phyloP scores from a whole-genome alignment of 2,113 vertebrate species.

The Panurus biarmicus region DNA sequence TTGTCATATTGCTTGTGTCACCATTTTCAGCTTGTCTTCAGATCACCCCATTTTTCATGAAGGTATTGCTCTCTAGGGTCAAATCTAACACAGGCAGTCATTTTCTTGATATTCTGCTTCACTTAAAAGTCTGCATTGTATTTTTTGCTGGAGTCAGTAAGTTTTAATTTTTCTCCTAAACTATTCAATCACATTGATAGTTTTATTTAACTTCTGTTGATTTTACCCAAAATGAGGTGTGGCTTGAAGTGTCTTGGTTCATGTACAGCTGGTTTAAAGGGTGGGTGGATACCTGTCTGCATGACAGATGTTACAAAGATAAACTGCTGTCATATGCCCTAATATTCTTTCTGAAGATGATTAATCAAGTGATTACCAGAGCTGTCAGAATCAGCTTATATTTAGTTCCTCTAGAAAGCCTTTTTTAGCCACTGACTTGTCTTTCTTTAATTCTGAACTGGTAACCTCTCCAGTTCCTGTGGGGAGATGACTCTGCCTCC shows the following conservation, averaged over 20 bases:
- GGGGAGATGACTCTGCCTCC: neutral
- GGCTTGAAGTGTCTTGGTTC: neutral
- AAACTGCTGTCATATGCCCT: neutral
- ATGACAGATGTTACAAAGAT: conserved; percentile 6
- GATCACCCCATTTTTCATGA: neutral
- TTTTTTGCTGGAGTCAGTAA: neutral
- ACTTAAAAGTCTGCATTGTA: neutral
- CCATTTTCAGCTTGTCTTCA: neutral
- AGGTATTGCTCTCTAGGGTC: neutral
- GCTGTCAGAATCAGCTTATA: neutral
- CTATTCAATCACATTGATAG: neutral
- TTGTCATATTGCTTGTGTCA: neutral
- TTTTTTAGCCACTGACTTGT: neutral
- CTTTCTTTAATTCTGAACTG: neutral
- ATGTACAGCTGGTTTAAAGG: neutral
- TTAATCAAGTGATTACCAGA: conserved; percentile 15
- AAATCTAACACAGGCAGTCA: neutral
- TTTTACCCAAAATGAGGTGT: neutral
- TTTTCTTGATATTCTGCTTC: neutral
- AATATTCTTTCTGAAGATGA: neutral
- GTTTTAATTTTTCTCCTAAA: neutral
- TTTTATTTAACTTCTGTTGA: neutral
- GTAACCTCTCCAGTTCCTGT: neutral
- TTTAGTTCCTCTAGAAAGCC: neutral
- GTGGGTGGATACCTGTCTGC: neutral